phyloP scores from a whole-genome alignment of 2,797 vertebrate genomes.

The Phyllotis vaccarum region DNA sequence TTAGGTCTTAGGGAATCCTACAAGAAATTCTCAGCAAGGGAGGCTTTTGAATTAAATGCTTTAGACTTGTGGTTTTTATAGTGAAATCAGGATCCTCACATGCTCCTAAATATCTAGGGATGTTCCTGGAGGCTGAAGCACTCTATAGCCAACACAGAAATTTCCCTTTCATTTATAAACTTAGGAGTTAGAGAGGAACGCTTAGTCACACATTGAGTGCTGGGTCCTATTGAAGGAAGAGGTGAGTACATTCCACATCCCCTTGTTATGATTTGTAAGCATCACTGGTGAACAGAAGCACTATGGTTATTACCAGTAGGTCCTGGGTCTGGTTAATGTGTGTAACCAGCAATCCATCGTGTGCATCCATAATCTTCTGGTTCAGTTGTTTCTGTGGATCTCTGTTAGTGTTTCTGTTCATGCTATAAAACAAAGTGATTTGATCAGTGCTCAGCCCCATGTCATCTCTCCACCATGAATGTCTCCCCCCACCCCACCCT shows the following conservation, averaged over 20 bases:
- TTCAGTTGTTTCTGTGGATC: neutral
- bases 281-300: neutral
- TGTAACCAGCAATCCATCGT: conserved; percentile 83
- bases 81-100: neutral
- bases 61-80: neutral
- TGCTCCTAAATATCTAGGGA: neutral
- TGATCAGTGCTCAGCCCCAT: neutral
- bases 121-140: neutral
- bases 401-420: conserved; percentile 22
- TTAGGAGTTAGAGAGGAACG: neutral
- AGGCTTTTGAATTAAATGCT: neutral
- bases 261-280: neutral
- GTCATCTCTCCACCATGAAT: rapidly evolving
- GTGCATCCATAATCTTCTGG: conserved; percentile 62
- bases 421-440: conserved; percentile 75
- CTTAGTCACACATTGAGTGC: neutral
- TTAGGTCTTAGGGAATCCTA: conserved; percentile 20
- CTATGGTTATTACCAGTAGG: conserved; percentile 85
- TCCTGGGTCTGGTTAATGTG: conserved; percentile 83
- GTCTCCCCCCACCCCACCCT: neutral
- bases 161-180: conserved; percentile 5
- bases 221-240: neutral
- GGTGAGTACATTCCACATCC: neutral
- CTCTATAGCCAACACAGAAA: neutral
- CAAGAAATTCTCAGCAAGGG: neutral